Evolutionary conservation across 1,140 invertebrate species (phyloP).

Genomic region (Hestina assimilis): DNA sequence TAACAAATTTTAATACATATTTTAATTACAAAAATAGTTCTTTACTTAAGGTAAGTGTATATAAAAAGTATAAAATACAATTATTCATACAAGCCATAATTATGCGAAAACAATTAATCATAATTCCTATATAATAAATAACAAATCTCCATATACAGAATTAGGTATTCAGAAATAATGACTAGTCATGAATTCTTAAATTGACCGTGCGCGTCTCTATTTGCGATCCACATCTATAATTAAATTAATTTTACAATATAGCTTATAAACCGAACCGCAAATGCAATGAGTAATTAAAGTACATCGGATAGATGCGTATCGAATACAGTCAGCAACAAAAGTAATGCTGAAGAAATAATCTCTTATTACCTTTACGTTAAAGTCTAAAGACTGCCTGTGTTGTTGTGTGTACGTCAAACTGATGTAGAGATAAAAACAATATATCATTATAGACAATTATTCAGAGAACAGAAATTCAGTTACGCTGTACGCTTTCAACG

Average conservation of each 20-base stretch:
- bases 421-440: constrained; percentile 52
- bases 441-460: constrained; percentile 58
- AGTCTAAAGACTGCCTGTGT: background rate
- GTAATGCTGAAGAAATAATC: background rate
- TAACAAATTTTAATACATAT: no score
- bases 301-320: constrained; percentile 41
- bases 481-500: constrained; percentile 31
- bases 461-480: constrained; percentile 33
- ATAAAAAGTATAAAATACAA: no score
- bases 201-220: constrained; percentile 13
- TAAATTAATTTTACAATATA: constrained; percentile 23
- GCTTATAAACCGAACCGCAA: constrained; percentile 7
- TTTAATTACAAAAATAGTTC: no score
- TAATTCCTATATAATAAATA: no score
- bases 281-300: constrained; percentile 21
- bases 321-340: background rate
- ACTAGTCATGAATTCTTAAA: background rate
- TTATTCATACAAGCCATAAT: no score
- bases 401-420: constrained; percentile 26
- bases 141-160: no score
- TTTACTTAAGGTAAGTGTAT: no score
- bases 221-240: constrained; percentile 3
- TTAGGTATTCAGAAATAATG: no score
- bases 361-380: background rate
- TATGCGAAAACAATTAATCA: no score